Base-by-base conservation (phyloP, 2,888 invertebrate genomes). In the Mylabris sibirica region DNA sequence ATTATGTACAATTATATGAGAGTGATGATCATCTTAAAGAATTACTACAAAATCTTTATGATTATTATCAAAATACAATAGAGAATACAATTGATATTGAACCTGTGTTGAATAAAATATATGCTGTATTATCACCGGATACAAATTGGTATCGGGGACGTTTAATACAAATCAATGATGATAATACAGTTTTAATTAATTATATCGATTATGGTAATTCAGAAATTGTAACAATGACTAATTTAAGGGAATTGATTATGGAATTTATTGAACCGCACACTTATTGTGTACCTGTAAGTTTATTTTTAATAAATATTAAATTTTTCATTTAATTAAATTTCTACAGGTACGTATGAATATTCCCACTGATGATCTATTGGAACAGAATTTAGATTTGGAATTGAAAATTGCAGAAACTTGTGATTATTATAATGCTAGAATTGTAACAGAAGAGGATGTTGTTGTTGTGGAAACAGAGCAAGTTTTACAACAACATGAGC, bases 151-250 rank as follows among this genome's bases (percentile, higher is more conserved):
- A 93, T 79, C 87, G 93, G 60, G 91, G 88, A 3, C 87, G 86
- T 70, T 87, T 92, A 22, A 9, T 49, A 49, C 49, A 49, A 49
- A 44, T 86, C 12, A 83, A 83, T 4, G 84, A 85, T 14, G 87
- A 88, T 17, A 82, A 83, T 0, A 84, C 84, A 20, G 87, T 86
- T 22, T 85, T 83, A 26, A 87, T 92, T 0, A 87, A 87, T 3
- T 93, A 88, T 79, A 80, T 91, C 0, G 94, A 94, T 81, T 93
- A 92, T 72, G 94, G 93, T 49, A 92, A 92, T 79, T 82, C 84
- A 0, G 92, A 93, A 82, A 83, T 84, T 5, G 78, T 93, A 0
- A 67, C 86, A 0, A 82, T 80, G 17, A 63, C 41, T 11, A 67
- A 68, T 5, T 64, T 82, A 38, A 70, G 84, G 70, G 75, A 80